Base-by-base conservation (phyloP, 2,888 invertebrate species). In the Drosophila tripunctata region DNA sequence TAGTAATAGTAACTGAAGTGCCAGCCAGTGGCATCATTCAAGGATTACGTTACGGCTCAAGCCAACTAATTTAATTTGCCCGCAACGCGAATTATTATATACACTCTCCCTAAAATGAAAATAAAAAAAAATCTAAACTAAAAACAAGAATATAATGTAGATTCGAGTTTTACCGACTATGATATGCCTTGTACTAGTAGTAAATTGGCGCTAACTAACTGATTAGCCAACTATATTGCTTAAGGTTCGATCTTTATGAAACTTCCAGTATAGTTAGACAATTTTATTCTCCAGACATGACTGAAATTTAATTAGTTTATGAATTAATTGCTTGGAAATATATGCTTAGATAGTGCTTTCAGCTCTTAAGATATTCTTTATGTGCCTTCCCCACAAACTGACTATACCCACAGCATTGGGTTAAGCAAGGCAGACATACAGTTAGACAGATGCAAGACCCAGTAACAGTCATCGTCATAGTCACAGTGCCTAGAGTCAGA, bases 11-110 rank as follows among this genome's bases (percentile, higher is more conserved):
- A 61, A 52, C 69, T 50, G 69, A 56, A 45, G 41, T 43, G 71
- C 61, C 50, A 41, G 44, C 33, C 12, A 72, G 73, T 51, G 38
- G 31, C 36, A 24, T 15, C 88, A 84, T 87, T 75, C 58, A 78
- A 72, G 81, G 86, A 87, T 88, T 78, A 86, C 83, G 74, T 87
- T 87, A 82, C 86, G 73, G 70, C 66, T 62, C 56, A 48, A 48
- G 69, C 68, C 72, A 68, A 78, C 84, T 88, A 79, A 86, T 87
- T 88, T 88, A 77, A 88, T 87, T 88, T 87, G 73, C 67, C 65
- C 57, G 54, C 65, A 69, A 70, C 60, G 63, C 78, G 64, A 81
- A 70, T 78, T 70, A 72, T 76, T 67, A 66, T 72, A n/a, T 62
- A 85, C 63, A 15, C 57, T 41, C 35, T 21, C 19, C 43, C 33